Base-by-base conservation (phyloP, 1,140 invertebrate species). In the Proales similis region DNA sequence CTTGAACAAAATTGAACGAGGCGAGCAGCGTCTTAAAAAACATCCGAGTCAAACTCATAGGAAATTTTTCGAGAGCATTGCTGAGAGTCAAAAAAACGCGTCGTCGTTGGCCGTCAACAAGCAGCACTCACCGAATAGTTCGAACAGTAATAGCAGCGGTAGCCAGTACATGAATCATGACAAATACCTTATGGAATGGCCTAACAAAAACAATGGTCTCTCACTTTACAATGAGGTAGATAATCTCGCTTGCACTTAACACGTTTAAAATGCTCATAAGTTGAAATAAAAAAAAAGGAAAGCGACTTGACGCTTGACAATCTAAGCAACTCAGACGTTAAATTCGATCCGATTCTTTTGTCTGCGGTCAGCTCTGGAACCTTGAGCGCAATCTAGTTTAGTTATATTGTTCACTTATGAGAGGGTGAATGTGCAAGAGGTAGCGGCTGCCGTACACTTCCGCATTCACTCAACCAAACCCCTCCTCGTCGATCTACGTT, bases 1-100 rank as follows among this genome's bases (percentile, higher is more conserved):
- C 45, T 42, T 57, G 51, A 57, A 57, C 20, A 57, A 57, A 42
- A 57, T 57, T 27, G 51, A 57, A 42, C 51, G 51, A 4, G 51
- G 51, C 12, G 51, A 57, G 20, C 51, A 57, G 29, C 51, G 51
- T 27, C 19, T 57, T 4, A 57, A 57, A 57, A 57, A 57, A 20
- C 45, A 57, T 29, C 39, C 51, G n/a, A n/a, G n/a, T n/a, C n/a
- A n/a, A n/a, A 24, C 33, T 42, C 51, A 57, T 42, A 36, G 51
- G n/a, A 57, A 57, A 24, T 17, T 57, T 30, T 30, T 57, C 11
- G 51, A 57, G 32, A 57, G 32, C 33, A 14, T 9, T 36, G 14
- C 33, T 36, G 14, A 30, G 36, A 53, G 43, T 27, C 39, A 57
- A 53, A 39, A 0, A 36, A 17, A n/a, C 27, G 33, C n/a, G 14